These are phyloP conservation scores for Brachypteracias leptosomus DNA, from an alignment of 2,113 vertebrate species.

Conservation along the genomic window DNA sequence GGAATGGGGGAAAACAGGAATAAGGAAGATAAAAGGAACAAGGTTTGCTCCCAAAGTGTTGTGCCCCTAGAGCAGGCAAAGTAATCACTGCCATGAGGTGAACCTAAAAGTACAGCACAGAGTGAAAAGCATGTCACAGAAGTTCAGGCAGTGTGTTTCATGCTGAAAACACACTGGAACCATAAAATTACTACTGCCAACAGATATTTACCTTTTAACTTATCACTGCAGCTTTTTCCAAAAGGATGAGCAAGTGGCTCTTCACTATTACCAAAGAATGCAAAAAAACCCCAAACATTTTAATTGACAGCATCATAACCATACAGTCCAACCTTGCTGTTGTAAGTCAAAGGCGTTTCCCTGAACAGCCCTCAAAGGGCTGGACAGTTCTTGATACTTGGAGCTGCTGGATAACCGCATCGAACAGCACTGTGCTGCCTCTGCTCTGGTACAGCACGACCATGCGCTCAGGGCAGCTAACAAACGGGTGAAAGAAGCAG, in stretches of 20 bases:
- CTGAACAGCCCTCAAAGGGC: neutral
- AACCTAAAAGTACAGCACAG: neutral
- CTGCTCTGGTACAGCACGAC: neutral
- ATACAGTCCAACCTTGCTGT: neutral
- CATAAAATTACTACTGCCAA: neutral
- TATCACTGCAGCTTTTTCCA: neutral
- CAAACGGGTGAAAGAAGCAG: neutral
- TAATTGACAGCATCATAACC: neutral
- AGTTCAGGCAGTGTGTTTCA: neutral
- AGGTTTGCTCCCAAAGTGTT: neutral
- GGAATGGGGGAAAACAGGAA: neutral
- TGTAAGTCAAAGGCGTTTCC: neutral
- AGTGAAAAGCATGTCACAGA: neutral
- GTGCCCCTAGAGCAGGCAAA: neutral
- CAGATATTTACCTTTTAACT: neutral
- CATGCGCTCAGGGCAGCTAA: neutral
- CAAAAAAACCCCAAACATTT: neutral
- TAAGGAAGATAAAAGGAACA: neutral
- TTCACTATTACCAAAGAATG: neutral
- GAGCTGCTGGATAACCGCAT: neutral
- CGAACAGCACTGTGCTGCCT: neutral
- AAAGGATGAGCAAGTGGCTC: neutral
- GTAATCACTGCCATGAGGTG: neutral
- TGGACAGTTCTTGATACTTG: neutral
- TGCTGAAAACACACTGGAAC: neutral